Evolutionary conservation across 1,140 invertebrate genomes (phyloP).

Genomic region (Delia radicum): DNA sequence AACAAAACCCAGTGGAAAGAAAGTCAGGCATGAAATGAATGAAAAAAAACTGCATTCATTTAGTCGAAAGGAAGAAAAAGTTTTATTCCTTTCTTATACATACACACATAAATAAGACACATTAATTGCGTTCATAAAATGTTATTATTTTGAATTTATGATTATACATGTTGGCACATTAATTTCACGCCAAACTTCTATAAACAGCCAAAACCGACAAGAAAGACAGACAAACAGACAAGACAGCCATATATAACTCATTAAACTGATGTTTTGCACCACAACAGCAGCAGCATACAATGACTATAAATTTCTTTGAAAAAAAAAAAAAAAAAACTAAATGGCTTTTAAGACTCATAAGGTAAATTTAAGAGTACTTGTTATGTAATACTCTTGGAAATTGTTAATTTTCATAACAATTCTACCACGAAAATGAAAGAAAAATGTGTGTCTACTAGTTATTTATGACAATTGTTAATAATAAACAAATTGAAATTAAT

Average conservation of each 20-base stretch:
- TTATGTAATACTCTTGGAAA: neutral
- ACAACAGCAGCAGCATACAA: neutral
- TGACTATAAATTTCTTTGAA: neutral
- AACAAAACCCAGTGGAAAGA: neutral
- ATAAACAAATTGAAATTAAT: slow-evolving; percentile 12
- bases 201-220: neutral
- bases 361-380: neutral
- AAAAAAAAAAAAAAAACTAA: neutral
- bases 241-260: neutral
- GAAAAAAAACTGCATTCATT: neutral
- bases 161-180: slow-evolving; percentile 14
- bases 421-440: too few relatives aligned
- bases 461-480: slow-evolving; percentile 10
- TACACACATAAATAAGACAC: slow-evolving; percentile 2
- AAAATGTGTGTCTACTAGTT: too few relatives aligned
- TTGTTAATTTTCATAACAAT: neutral
- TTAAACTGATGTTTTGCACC: neutral
- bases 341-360: slow-evolving; percentile 6
- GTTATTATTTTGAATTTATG: slow-evolving; percentile 18
- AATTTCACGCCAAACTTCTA: slow-evolving; percentile 7
- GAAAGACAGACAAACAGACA: neutral
- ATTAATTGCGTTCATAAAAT: slow-evolving; percentile 20
- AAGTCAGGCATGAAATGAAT: neutral
- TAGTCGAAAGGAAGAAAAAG: neutral
- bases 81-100: neutral